These are phyloP conservation scores for Bujurquina vittata DNA, from an alignment of 2,113 vertebrate species.

Conservation along the genomic window DNA sequence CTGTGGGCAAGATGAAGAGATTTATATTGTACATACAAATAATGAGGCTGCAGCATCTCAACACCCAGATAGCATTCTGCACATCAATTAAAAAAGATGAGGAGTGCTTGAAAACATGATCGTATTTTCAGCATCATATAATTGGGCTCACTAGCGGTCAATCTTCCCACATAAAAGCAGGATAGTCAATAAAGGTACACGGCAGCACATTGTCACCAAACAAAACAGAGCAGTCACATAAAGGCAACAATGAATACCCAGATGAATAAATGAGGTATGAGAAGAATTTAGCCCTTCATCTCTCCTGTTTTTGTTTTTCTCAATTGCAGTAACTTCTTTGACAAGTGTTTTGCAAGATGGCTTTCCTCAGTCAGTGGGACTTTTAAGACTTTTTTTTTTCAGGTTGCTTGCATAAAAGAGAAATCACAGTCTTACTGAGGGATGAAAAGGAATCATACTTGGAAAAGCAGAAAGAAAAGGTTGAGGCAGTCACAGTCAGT, in stretches of 20 bases:
- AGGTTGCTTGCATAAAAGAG: background rate
- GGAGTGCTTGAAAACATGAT: background rate
- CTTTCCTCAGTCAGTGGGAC: constrained; percentile 15
- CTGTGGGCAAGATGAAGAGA: background rate
- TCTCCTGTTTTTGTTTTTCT: constrained; percentile 7
- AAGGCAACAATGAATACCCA: background rate
- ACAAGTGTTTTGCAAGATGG: constrained; percentile 11
- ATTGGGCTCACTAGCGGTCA: constrained; percentile 27
- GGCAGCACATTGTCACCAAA: background rate
- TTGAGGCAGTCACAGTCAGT: background rate
- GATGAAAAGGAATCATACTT: constrained; percentile 19
- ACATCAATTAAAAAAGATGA: background rate
- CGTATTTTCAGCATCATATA: constrained; percentile 4
- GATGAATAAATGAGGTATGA: constrained; percentile 2
- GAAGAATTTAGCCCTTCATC: background rate
- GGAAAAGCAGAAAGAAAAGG: constrained; percentile 7
- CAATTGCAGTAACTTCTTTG: background rate
- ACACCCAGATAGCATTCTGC: background rate
- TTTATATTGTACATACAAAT: background rate
- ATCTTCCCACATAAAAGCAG: constrained; percentile 16
- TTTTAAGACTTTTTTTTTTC: constrained; percentile 1
- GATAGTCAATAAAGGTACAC: constrained; percentile 23
- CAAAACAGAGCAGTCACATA: constrained; percentile 34
- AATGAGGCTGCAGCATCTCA: background rate
- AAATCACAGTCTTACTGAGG: background rate